Evolutionary conservation across 2,888 invertebrate species (phyloP).

Genomic region (Hydraecia micacea): DNA sequence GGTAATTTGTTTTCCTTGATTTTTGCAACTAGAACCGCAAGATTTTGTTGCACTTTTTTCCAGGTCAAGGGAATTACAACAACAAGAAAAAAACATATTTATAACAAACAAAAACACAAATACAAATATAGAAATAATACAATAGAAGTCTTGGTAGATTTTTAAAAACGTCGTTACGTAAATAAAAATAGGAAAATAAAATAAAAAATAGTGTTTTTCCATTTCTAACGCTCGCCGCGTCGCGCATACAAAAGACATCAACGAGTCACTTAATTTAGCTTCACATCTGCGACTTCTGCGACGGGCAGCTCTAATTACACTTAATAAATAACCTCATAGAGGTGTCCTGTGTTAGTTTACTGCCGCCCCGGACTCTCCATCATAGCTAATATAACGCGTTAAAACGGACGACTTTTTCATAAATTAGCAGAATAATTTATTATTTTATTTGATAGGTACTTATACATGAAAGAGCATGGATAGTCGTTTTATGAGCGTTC

Average conservation of each 20-base stretch:
- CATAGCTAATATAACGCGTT: conserved; percentile 16
- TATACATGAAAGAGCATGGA: background rate
- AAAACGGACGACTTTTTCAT: conserved; percentile 16
- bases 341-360: conserved; percentile 3
- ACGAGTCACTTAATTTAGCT: conserved; percentile 37
- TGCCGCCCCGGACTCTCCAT: background rate
- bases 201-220: background rate
- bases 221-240: background rate
- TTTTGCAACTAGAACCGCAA: conserved; percentile 3
- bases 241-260: conserved; percentile 62
- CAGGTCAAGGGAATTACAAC: conserved; percentile 33
- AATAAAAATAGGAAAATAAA: background rate
- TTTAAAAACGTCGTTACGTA: background rate
- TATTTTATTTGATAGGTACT: conserved; percentile 20
- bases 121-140: background rate
- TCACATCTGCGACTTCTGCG: conserved; percentile 40
- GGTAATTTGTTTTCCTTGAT: conserved; percentile 36
- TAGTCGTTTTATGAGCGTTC: background rate
- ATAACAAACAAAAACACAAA: background rate
- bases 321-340: conserved; percentile 27
- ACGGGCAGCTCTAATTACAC: conserved; percentile 27
- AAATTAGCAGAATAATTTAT: conserved; percentile 9
- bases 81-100: background rate
- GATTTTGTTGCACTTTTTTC: conserved; percentile 27
- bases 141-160: background rate